Evolutionary conservation across 2,113 vertebrate species (phyloP).

Genomic region (Rhinoderma darwinii): DNA sequence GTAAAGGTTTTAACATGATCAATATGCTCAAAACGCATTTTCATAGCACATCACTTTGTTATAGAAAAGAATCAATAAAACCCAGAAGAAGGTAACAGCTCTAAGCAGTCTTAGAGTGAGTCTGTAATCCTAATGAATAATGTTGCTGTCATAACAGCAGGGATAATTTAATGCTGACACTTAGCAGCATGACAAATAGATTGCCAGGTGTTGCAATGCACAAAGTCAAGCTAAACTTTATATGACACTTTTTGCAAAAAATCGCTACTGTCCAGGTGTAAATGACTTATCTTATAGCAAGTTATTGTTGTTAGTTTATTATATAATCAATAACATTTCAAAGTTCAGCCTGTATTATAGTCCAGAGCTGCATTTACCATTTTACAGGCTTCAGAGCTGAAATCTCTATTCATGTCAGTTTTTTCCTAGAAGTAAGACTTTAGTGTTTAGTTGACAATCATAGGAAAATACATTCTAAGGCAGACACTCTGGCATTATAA

Average conservation of each 20-base stretch:
- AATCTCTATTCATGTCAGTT: no score
- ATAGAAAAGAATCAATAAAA: conserved; percentile 83
- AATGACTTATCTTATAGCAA: background rate
- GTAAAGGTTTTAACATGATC: conserved; percentile 69
- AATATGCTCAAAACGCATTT: conserved; percentile 81
- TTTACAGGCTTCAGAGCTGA: no score
- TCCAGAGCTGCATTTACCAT: no score
- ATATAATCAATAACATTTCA: background rate
- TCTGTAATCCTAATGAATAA: conserved; percentile 92
- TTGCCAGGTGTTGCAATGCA: conserved; percentile 77
- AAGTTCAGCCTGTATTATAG: no score
- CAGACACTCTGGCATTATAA: no score
- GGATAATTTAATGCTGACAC: conserved; percentile 94
- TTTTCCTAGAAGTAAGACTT: no score
- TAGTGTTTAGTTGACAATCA: no score
- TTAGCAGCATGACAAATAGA: conserved; percentile 89
- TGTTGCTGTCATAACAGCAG: conserved; percentile 94
- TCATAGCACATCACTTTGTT: conserved; percentile 79
- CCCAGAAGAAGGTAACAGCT: conserved; percentile 75
- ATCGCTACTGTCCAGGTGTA: background rate
- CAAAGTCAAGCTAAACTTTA: conserved; percentile 74
- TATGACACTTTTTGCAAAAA: conserved; percentile 84
- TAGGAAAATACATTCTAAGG: no score
- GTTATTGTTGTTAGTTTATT: background rate
- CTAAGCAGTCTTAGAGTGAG: conserved; percentile 75